Evolutionary conservation across 2,113 vertebrate genomes (phyloP).

Genomic region (Capreolus pygargus): DNA sequence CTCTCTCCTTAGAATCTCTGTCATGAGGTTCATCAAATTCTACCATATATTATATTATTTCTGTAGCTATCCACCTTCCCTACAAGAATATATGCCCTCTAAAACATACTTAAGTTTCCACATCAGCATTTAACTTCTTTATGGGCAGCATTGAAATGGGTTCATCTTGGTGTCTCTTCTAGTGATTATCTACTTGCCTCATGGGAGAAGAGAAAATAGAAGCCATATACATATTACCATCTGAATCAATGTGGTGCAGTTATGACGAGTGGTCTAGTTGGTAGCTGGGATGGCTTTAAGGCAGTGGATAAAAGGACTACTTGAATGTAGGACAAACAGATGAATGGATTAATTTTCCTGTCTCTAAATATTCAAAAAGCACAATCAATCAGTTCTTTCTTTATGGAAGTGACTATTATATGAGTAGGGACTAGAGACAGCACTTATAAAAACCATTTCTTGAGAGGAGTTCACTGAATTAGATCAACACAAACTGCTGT

Average conservation of each 20-base stretch:
- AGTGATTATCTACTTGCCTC: not conserved
- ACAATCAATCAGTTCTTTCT: conserved; percentile 6
- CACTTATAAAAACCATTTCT: not conserved
- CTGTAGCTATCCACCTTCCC: not conserved
- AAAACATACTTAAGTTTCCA: not conserved
- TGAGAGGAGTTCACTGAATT: conserved; percentile 8
- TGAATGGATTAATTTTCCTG: not conserved
- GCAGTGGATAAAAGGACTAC: not conserved
- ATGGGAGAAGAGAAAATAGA: not conserved
- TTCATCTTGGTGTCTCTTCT: not conserved
- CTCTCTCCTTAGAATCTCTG: not conserved
- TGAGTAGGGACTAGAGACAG: not conserved
- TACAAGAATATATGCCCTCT: not conserved
- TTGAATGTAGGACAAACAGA: not conserved
- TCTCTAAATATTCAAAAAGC: conserved; percentile 13
- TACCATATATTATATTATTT: not conserved
- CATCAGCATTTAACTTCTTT: not conserved
- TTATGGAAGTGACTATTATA: not conserved
- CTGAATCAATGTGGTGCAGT: not conserved
- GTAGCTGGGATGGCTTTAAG: not conserved
- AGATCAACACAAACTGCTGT: conserved; percentile 24
- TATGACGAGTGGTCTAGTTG: not conserved
- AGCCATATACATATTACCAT: not conserved
- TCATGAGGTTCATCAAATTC: not conserved
- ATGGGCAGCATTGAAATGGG: not conserved